Base-by-base conservation (phyloP, 35 echinoderm and acorn worm species). In the Ophiothrix spiculata region DNA sequence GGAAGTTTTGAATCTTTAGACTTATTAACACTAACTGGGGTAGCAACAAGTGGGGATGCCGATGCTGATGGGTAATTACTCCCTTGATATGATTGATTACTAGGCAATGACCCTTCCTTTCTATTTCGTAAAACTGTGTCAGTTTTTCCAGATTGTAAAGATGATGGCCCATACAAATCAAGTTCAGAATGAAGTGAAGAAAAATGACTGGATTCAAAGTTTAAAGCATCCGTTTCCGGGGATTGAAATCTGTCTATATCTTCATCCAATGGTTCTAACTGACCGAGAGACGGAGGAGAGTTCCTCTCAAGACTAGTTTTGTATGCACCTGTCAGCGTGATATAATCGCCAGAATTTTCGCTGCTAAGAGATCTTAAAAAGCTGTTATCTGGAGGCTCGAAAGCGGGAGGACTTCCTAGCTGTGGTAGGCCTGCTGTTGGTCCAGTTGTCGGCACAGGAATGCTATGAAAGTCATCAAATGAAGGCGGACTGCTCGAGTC, bases 401-500 rank as follows among this genome's bases (percentile, higher is more conserved):
- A 69, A 25, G 23, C 60, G 17, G 60, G 60, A 15, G 60, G 60
- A 69, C 60, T 69, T 15, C 60, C 60, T 12, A 69, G 60, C 29
- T 69, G 60, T 15, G 60, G 60, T 25, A 69, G 60, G 3, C 60
- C 60, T 15, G 60, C 60, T 15, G 60, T 69, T 69, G 60, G 60
- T 69, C 60, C 60, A 4, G 60, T 15, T 69, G 60, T 69, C 23
- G 60, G 60, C 25, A 69, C 60, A 69, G 60, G 60, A 69, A 69
- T 69, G 60, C 60, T 69, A 28, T 69, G 60, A 69, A 69, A 69
- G 29, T 69, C 60, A 69, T 69, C 60, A 69, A 69, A 69, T 28
- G 60, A 69, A 2, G 60, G 54, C 31, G 81, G 63, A 19, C 81
- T 84, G 54, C 32, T 84, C 4, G 80, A 82, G n/a, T 41, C 35